These are phyloP conservation scores for Uloborus diversus DNA, from an alignment of 1,140 invertebrate species.

Conservation along the genomic window DNA sequence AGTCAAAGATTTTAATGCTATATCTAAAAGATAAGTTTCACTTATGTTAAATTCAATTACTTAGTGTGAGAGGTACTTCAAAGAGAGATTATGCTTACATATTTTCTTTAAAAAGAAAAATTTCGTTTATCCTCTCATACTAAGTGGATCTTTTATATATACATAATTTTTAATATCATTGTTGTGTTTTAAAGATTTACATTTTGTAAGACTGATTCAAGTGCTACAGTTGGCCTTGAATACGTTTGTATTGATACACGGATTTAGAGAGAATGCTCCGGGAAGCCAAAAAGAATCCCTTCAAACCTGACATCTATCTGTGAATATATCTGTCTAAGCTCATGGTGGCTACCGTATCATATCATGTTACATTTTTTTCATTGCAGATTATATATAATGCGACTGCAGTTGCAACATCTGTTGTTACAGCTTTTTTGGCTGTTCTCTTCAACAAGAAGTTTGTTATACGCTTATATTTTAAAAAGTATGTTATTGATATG, in stretches of 20 bases:
- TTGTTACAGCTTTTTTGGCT: slow-evolving; percentile 53
- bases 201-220: slow-evolving; percentile 54
- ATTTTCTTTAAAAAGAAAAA: slow-evolving; percentile 37
- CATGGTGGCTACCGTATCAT: slow-evolving; percentile 51
- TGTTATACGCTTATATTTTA: slow-evolving; percentile 55
- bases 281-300: slow-evolving; percentile 20
- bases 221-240: slow-evolving; percentile 42
- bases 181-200: slow-evolving; percentile 56
- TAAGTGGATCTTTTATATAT: slow-evolving; percentile 44
- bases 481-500: slow-evolving; percentile 54
- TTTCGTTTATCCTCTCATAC: slow-evolving; percentile 39
- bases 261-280: slow-evolving; percentile 13
- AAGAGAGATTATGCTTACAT: slow-evolving; percentile 24
- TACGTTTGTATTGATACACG: slow-evolving; percentile 35
- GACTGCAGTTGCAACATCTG: slow-evolving; percentile 36
- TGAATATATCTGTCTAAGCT: slow-evolving; percentile 32
- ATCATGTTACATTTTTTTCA: slow-evolving; percentile 55
- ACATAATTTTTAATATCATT: slow-evolving; percentile 55
- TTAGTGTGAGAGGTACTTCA: slow-evolving; percentile 10
- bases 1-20: slow-evolving; percentile 3
- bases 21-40: slow-evolving; percentile 14
- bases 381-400: slow-evolving; percentile 43
- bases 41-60: slow-evolving; percentile 17
- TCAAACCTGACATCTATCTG: not conserved
- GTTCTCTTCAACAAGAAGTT: slow-evolving; percentile 54